Conservation (phyloP, 2,797 vertebrate species). For the Echiichthys vipera region DNA sequence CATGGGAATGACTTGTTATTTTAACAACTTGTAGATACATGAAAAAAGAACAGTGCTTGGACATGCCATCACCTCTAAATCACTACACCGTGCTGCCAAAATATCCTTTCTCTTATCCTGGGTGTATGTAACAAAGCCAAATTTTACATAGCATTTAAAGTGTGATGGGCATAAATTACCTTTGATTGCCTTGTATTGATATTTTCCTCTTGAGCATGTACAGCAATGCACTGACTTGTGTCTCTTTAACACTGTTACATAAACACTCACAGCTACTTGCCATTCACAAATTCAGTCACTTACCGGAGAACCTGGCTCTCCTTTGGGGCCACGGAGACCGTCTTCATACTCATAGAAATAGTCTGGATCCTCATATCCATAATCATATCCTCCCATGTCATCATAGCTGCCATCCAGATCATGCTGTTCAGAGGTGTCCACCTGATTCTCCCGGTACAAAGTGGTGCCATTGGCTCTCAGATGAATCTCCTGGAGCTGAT, state of each 20-base stretch:
- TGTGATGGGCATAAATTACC: slow-evolving; percentile 56
- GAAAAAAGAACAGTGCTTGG: slow-evolving; percentile 62
- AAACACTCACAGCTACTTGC: slow-evolving; percentile 4
- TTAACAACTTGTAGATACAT: slow-evolving; percentile 77
- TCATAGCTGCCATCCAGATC: slow-evolving; percentile 83
- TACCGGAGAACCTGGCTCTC: slow-evolving; percentile 94
- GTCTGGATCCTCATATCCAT: slow-evolving; percentile 90
- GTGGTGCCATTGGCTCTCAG: slow-evolving; percentile 82
- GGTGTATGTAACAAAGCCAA: slow-evolving; percentile 46
- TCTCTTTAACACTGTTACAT: slow-evolving; percentile 17
- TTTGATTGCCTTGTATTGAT: slow-evolving; percentile 37
- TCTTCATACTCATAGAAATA: slow-evolving; percentile 89
- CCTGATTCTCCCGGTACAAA: slow-evolving; percentile 84
- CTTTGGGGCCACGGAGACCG: slow-evolving; percentile 90
- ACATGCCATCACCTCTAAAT: slow-evolving; percentile 73
- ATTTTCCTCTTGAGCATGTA: slow-evolving; percentile 50
- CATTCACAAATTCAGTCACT: slow-evolving; percentile 79
- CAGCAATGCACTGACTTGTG: slow-evolving; percentile 40
- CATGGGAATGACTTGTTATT: slow-evolving; percentile 65
- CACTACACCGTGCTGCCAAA: slow-evolving; percentile 62
- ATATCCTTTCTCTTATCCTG: slow-evolving; percentile 45
- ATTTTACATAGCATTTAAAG: slow-evolving; percentile 43
- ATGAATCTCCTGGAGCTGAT: slow-evolving; percentile 74
- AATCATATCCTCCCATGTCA: slow-evolving; percentile 88
- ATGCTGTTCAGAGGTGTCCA: slow-evolving; percentile 80